These are phyloP conservation scores for Cichlasoma orientale DNA, from an alignment of 2,797 vertebrate genomes.

Conservation along the genomic window DNA sequence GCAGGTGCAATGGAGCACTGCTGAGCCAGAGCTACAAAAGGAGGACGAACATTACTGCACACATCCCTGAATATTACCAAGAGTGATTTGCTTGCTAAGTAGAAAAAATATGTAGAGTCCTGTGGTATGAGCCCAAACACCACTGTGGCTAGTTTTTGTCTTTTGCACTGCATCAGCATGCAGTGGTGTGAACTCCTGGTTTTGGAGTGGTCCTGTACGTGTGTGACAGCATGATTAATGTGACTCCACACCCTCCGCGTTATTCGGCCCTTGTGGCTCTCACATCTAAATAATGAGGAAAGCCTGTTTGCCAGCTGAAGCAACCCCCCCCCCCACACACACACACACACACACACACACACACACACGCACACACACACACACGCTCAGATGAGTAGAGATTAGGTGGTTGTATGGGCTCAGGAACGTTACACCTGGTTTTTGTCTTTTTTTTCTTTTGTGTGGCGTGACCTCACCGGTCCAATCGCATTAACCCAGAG, in stretches of 20 bases:
- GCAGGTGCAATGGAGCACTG: constrained; percentile 49
- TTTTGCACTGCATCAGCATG: constrained; percentile 11
- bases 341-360: constrained; percentile 30
- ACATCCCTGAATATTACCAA: constrained; percentile 21
- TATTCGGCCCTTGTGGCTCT: constrained; percentile 53
- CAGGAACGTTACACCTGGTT: constrained; percentile 26
- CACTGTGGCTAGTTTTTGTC: constrained; percentile 1
- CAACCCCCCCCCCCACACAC: not conserved
- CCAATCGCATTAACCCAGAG: not conserved
- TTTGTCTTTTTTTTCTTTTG: constrained; percentile 14
- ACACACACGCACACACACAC: constrained; percentile 28
- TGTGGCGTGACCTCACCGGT: not conserved
- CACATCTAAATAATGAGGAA: constrained; percentile 69
- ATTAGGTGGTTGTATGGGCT: constrained; percentile 55
- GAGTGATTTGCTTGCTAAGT: constrained; percentile 30
- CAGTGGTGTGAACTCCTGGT: constrained; percentile 45
- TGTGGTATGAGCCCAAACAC: constrained; percentile 2
- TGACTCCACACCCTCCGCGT: constrained; percentile 44
- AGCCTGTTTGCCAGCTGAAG: constrained; percentile 31
- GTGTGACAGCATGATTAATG: constrained; percentile 70
- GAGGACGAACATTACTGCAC: constrained; percentile 26
- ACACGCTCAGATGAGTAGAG: constrained; percentile 45
- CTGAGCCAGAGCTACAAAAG: constrained; percentile 25
- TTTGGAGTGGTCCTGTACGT: constrained; percentile 38
- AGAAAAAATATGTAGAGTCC: constrained; percentile 8